phyloP scores from a whole-genome alignment of 2,888 invertebrate species.

The Cheilosia vulpina region DNA sequence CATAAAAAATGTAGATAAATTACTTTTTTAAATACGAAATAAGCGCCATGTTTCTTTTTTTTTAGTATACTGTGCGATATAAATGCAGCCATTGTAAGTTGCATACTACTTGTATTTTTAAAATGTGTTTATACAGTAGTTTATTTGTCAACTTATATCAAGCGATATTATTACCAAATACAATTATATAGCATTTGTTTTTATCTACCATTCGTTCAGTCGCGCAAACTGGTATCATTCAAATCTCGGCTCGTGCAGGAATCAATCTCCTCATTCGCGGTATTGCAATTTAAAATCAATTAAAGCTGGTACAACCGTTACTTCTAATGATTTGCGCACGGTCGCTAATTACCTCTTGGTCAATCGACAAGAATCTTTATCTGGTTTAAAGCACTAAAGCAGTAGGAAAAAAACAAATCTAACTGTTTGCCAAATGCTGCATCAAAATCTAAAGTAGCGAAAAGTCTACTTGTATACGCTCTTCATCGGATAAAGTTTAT shows the following conservation, averaged over 20 bases:
- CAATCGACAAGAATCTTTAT: slow-evolving; percentile 36
- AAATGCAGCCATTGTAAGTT: too few relatives aligned
- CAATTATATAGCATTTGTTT: too few relatives aligned
- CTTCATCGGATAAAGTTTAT: slow-evolving; percentile 27
- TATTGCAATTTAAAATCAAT: slow-evolving; percentile 42
- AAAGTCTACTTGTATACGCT: not conserved
- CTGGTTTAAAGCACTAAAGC: not conserved
- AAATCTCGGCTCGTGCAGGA: not conserved
- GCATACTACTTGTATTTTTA: too few relatives aligned
- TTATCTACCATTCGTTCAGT: too few relatives aligned
- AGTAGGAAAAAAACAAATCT: slow-evolving; percentile 7
- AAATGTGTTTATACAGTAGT: too few relatives aligned
- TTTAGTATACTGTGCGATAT: too few relatives aligned
- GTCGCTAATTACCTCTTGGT: slow-evolving; percentile 28
- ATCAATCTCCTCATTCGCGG: slow-evolving; percentile 8
- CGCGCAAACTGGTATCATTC: not conserved
- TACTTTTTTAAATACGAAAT: too few relatives aligned
- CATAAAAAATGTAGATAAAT: too few relatives aligned
- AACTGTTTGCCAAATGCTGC: slow-evolving; percentile 28
- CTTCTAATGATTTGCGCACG: slow-evolving; percentile 35
- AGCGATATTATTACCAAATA: too few relatives aligned
- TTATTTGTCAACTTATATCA: too few relatives aligned
- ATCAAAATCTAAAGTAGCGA: slow-evolving; percentile 9
- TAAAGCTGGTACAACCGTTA: slow-evolving; percentile 40
- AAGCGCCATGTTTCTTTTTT: too few relatives aligned